Evolutionary conservation across 2,113 vertebrate species (phyloP).

Genomic region (Hemiscyllium ocellatum): DNA sequence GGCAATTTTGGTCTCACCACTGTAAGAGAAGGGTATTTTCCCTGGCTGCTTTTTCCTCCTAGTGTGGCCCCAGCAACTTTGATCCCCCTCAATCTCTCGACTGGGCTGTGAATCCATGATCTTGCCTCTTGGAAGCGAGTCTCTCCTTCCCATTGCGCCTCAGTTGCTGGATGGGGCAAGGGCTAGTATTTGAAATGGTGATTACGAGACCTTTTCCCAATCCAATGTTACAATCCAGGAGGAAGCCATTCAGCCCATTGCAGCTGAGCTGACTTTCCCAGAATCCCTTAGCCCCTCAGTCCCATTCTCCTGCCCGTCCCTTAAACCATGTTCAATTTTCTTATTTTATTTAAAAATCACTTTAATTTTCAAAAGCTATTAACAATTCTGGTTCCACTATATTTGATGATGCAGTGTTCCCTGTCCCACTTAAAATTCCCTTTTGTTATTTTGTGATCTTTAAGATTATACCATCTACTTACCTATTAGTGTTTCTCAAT

Average conservation of each 20-base stretch:
- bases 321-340: not conserved
- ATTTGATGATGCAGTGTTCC: not conserved
- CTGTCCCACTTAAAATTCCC: not conserved
- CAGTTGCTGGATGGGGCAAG: not conserved
- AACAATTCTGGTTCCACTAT: not conserved
- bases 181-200: not conserved
- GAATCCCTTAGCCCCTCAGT: not conserved
- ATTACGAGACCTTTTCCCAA: not conserved
- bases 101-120: not conserved
- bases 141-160: too few relatives aligned
- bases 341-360: not conserved
- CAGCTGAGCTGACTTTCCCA: not conserved
- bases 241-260: not conserved
- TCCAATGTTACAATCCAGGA: not conserved
- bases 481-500: not conserved
- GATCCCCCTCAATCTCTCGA: not conserved
- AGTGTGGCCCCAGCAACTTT: not conserved
- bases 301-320: not conserved
- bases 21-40: not conserved
- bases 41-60: not conserved
- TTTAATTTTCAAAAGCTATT: not conserved
- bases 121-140: not conserved
- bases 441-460: not conserved
- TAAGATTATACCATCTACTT: not conserved
- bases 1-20: not conserved